Evolutionary conservation across 2,113 vertebrate genomes (phyloP).

Genomic region (Gopherus evgoodei): DNA sequence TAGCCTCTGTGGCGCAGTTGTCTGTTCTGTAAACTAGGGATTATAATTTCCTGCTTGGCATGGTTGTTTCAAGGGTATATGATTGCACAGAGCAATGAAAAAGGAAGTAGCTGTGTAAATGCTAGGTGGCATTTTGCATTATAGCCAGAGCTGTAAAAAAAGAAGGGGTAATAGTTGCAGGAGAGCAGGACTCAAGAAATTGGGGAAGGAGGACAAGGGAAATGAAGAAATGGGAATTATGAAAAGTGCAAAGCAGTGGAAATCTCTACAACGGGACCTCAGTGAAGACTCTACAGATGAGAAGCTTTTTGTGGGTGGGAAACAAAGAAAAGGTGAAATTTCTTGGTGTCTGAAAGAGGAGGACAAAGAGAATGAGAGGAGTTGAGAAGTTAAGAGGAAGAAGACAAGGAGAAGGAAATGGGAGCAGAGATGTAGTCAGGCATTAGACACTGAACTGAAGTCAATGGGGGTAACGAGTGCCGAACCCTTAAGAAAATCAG

Average conservation of each 20-base stretch:
- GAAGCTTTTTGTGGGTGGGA: too few relatives aligned
- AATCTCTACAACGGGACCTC: neutral
- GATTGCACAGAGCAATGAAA: neutral
- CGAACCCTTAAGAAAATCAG: too few relatives aligned
- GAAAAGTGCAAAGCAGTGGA: neutral
- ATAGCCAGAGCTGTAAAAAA: neutral
- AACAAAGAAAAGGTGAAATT: too few relatives aligned
- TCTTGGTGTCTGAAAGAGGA: too few relatives aligned
- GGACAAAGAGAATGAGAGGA: too few relatives aligned
- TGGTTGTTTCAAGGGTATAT: neutral
- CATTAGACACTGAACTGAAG: neutral
- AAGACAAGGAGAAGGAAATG: too few relatives aligned
- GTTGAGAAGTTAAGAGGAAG: too few relatives aligned
- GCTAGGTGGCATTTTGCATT: neutral
- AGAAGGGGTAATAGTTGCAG: neutral
- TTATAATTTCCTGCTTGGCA: neutral
- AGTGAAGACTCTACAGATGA: neutral
- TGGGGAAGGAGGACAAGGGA: neutral
- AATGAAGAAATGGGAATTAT: neutral
- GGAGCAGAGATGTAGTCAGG: neutral
- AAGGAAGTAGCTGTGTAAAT: neutral
- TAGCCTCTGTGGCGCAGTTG: neutral
- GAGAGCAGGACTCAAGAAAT: neutral
- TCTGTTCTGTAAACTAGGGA: neutral
- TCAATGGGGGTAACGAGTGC: neutral